Evolutionary conservation across 2,113 vertebrate genomes (phyloP), one percentile per base, ranked within the genome.

Genomic region (Ciconia maguari): DNA sequence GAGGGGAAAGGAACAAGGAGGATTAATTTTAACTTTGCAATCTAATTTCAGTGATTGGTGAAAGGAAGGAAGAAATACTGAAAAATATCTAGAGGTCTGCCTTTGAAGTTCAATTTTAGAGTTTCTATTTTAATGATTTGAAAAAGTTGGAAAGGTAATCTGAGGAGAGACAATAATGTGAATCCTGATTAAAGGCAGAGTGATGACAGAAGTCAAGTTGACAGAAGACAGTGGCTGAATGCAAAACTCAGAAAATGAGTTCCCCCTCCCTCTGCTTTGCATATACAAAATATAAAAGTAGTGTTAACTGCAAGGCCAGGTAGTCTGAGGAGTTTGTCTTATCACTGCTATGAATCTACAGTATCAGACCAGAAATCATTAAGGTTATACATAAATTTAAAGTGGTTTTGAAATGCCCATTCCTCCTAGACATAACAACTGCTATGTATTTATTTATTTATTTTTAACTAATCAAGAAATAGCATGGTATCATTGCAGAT

Each of bases 91-190:
- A 62, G 15, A 58, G 12, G 16, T 27, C 17, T 22, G 10, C 69
- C 74, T 76, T 44, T 55, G 48, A 68, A 79, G 48, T 91, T 89
- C 74, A 76, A 1, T 87, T 92, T 95, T 75, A 84, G 87, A 61
- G 15, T 74, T 93, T 74, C 71, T 91, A 49, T 90, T 94, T 95
- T 90, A 79, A 77, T 61, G 21, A 66, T 74, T 49, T 94, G 65
- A 49, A 89, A 72, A 91, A 87, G 5, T 36, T 74, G 76, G 58
- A 72, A 94, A 91, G 52, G 78, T 69, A 87, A 82, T 60, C n/a
- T 91, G 62, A 93, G 84, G 89, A 14, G 6, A 96, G 62, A 71
- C 27, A 90, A 26, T 95, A 88, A 89, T 48, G 29, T 29, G 74
- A 88, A 72, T 49, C 62, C 15, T 89, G 75, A 93, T 87, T 91